phyloP scores from a whole-genome alignment of 2,113 vertebrate species.

The Chaetodon auriga region DNA sequence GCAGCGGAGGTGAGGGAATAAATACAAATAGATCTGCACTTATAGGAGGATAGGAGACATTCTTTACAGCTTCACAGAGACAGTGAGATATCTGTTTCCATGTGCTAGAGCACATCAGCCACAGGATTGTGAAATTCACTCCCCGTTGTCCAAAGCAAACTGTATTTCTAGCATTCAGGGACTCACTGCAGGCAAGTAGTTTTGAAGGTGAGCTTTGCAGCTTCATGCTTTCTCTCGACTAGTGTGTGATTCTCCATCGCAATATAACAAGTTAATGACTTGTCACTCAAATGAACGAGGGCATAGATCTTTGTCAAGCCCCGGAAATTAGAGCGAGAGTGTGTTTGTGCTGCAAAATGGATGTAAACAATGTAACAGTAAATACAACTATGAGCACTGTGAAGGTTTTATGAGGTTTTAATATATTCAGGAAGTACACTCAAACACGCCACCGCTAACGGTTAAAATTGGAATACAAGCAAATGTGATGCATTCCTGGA shows the following conservation, averaged over 20 bases:
- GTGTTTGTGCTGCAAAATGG: constrained; percentile 6
- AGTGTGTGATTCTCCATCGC: constrained; percentile 4
- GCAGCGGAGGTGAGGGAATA: constrained; percentile 41
- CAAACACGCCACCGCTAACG: not conserved
- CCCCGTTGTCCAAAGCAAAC: not conserved
- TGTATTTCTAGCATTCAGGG: not conserved
- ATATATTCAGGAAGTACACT: not conserved
- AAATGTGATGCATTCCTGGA: constrained; percentile 13
- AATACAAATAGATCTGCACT: constrained; percentile 60
- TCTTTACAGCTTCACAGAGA: constrained; percentile 6
- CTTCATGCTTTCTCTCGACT: constrained; percentile 10
- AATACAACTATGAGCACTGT: not conserved
- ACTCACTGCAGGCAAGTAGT: not conserved
- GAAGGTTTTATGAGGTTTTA: not conserved
- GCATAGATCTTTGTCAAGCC: constrained; percentile 4
- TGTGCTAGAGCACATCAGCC: not conserved
- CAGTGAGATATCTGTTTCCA: constrained; percentile 27
- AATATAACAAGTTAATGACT: constrained; percentile 46
- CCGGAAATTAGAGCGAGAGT: constrained; percentile 7
- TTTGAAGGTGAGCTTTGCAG: constrained; percentile 18
- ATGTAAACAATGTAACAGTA: constrained; percentile 13
- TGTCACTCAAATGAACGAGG: constrained; percentile 31
- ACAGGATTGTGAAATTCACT: constrained; percentile 21
- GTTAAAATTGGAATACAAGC: not conserved
- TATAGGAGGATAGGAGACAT: constrained; percentile 16